Evolutionary conservation across 1,140 invertebrate genomes (phyloP), one percentile per base, ranked within the genome.

Genomic region (Condylostylus longicornis): DNA sequence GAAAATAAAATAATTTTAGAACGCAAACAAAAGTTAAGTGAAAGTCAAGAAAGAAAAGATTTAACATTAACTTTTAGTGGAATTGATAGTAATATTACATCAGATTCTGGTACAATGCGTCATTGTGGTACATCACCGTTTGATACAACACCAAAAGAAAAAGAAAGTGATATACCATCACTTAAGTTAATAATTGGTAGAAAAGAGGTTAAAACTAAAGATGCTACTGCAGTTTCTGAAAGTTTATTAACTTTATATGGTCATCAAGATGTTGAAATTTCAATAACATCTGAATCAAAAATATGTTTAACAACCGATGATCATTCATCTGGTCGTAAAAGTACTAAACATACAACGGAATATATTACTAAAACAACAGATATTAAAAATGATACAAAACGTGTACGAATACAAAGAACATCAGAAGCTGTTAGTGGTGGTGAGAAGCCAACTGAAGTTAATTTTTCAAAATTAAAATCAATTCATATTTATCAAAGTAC

Each of bases 201-300:
- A 21, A 68, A 68, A 51, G 64, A 68, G 50, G 56, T 69, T 6
- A 51, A 58, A 23, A 67, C 64, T 1, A 54, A 54, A 38, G 67
- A 69, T 42, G 60, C 64, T 5, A 62, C 58, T 17, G 65, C 66
- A 3, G 62, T 58, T 6, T 59, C 66, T 14, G 65, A 68, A 53
- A 68, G 64, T 47, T 47, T 59, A 17, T 46, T 68, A 8, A 68
- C 63, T 12, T 42, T 68, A 5, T 67, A 66, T 41, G 55, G 63
- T 22, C 52, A 58, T 4, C 52, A 56, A 34, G 62, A 67, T 44
- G 56, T 67, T 13, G 63, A 69, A 53, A 69, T 68, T 36, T 66
- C 65, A 5, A 68, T 68, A 34, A 57, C 58, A 33, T 66, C 66
- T 13, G 59, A 69, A 48, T 67, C 65, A 12, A 63, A 66, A 36